Evolutionary conservation across 23 tunicate species (phyloP).

Genomic region (Aplidium turbinatum): DNA sequence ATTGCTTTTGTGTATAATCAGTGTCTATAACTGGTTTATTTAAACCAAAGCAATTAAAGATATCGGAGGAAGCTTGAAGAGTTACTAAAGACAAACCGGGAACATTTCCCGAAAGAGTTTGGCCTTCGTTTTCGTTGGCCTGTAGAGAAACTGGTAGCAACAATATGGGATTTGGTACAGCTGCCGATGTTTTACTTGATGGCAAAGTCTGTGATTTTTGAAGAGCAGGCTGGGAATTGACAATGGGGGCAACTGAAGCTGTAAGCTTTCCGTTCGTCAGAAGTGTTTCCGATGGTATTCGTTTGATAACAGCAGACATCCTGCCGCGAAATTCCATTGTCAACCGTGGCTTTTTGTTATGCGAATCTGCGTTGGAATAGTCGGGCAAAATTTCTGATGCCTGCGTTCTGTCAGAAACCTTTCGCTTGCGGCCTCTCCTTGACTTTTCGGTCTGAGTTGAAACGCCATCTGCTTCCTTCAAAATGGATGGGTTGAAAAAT

Average conservation of each 20-base stretch:
- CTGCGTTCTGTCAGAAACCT: too few species aligned
- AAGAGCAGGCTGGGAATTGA: constrained; percentile 19
- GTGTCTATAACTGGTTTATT: constrained; percentile 15
- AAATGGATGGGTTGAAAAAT: too few species aligned
- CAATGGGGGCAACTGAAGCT: constrained; percentile 80
- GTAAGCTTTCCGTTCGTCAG: constrained; percentile 39
- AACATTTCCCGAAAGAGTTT: not conserved
- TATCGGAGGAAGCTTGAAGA: constrained; percentile 64
- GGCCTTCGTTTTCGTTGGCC: constrained; percentile 28
- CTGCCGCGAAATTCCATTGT: too few species aligned
- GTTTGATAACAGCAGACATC: too few species aligned
- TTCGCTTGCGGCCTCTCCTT: too few species aligned
- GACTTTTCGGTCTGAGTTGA: too few species aligned
- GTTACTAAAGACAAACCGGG: constrained; percentile 54
- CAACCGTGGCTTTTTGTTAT: too few species aligned
- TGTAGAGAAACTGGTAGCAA: constrained; percentile 73
- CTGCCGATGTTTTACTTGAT: not conserved
- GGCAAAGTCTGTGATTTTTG: not conserved
- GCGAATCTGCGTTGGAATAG: too few species aligned
- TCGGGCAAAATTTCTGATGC: too few species aligned
- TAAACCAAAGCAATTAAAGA: constrained; percentile 46
- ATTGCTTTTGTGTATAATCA: not conserved
- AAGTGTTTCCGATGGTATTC: too few species aligned
- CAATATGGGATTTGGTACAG: constrained; percentile 61
- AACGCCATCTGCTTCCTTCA: too few species aligned